Evolutionary conservation across 2,888 invertebrate genomes (phyloP), one percentile per base, ranked within the genome.

Genomic region (Graphium colonna): DNA sequence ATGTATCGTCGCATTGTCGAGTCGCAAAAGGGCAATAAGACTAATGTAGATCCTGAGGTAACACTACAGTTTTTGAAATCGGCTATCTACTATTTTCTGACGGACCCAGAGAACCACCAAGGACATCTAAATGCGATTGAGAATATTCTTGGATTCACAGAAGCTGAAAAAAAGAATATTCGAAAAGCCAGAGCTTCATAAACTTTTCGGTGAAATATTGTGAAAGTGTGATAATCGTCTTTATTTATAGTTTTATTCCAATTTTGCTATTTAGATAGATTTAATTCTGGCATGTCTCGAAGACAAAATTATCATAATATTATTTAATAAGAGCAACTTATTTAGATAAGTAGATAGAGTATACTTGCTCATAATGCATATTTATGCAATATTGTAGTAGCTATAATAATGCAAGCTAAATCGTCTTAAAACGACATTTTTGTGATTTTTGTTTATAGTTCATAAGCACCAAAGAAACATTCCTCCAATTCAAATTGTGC

Each of bases 1-100:
- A 95, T 96, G 94, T 96, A 96, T 80, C 93, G 95, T 70, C 94
- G 95, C 75, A 91, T 96, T 71, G 91, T 95, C 79, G 95, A 95
- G 79, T 93, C 95, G 61, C 94, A 94, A 80, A 93, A 92, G 74
- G 90, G 89, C 61, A 93, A 86, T 75, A 94, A 93, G 78, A 92
- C 92, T 62, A 92, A 91, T 64, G 93, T 95, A 53, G 97, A 97
- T 85, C 96, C 97, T n/a, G 96, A 96, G 83, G 94, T 97, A 62
- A 97, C 96, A 15, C 89, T 97, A 71, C 96, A 96, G 81, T 97
- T 97, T 87, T 92, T 97, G 59, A 97, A 97, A 84, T 97, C 97
- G 58, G 97, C 97, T 50, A 93, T 97, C 69, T 97, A 96, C 79
- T 97, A 97, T 79, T 97, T 97, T 82, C 91, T 97, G 55, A 95